These are phyloP conservation scores for Chrysocyon brachyurus DNA, from an alignment of 2,797 vertebrate genomes.

Conservation along the genomic window DNA sequence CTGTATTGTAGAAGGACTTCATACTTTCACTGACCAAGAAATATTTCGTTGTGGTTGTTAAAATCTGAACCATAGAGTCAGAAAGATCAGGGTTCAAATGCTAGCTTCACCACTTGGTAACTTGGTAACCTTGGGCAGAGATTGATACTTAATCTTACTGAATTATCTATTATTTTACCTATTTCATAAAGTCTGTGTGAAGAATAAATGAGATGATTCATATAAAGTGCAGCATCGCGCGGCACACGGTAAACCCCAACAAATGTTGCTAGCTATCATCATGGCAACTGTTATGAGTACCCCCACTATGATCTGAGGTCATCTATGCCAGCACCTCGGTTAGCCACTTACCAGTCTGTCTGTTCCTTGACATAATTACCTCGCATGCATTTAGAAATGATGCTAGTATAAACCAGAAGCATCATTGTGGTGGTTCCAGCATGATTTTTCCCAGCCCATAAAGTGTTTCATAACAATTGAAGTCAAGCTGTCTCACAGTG, in stretches of 20 bases:
- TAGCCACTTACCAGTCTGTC: neutral
- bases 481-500: neutral
- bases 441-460: neutral
- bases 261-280: neutral
- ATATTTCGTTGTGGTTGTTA: constrained; percentile 41
- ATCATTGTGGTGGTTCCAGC: neutral
- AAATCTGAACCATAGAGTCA: neutral
- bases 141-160: constrained; percentile 12
- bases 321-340: neutral
- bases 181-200: neutral
- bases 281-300: neutral
- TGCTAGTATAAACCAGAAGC: neutral
- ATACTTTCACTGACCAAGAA: neutral
- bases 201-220: neutral
- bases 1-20: neutral
- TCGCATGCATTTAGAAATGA: constrained; percentile 49
- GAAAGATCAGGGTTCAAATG: constrained; percentile 32
- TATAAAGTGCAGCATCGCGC: neutral
- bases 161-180: neutral
- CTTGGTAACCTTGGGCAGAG: neutral
- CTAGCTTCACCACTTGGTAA: neutral
- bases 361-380: neutral
- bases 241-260: neutral
- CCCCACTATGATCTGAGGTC: neutral
- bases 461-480: neutral